These are phyloP conservation scores for Psettodes erumei DNA, from an alignment of 2,113 vertebrate species.

Conservation along the genomic window DNA sequence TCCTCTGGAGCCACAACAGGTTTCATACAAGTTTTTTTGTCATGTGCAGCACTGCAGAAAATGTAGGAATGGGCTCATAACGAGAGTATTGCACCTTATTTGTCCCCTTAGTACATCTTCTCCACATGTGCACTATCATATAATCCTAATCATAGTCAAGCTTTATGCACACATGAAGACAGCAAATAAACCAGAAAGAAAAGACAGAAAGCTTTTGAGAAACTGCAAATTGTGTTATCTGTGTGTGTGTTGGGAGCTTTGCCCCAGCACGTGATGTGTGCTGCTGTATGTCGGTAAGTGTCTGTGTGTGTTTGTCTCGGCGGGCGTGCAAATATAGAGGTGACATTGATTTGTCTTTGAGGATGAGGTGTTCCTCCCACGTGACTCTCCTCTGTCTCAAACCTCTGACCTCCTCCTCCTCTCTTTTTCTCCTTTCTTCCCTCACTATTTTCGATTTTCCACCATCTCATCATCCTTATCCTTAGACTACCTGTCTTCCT, in stretches of 20 bases:
- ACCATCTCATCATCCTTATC: neutral
- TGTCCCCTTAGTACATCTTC: no score
- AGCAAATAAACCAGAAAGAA: conserved; percentile 15
- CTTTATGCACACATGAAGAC: neutral
- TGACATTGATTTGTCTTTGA: conserved; percentile 73
- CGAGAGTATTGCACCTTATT: no score
- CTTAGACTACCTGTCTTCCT: neutral
- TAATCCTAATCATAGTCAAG: no score
- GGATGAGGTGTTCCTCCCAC: conserved; percentile 17
- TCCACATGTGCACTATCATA: no score
- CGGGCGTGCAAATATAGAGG: conserved; percentile 33
- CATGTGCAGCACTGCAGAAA: no score
- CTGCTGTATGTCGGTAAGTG: conserved; percentile 17
- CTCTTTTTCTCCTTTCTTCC: neutral
- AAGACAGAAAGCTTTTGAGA: neutral
- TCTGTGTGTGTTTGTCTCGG: conserved; percentile 21
- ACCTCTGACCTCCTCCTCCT: neutral
- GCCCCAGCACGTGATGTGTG: conserved; percentile 30
- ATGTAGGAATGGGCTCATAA: no score
- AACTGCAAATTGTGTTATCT: conserved; percentile 20
- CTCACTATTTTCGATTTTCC: neutral
- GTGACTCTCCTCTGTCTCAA: conserved; percentile 4
- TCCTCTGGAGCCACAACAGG: no score
- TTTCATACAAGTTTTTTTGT: no score
- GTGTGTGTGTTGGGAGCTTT: conserved; percentile 20